phyloP scores from a whole-genome alignment of 1,140 invertebrate species.

The Caenorhabditis remanei region DNA sequence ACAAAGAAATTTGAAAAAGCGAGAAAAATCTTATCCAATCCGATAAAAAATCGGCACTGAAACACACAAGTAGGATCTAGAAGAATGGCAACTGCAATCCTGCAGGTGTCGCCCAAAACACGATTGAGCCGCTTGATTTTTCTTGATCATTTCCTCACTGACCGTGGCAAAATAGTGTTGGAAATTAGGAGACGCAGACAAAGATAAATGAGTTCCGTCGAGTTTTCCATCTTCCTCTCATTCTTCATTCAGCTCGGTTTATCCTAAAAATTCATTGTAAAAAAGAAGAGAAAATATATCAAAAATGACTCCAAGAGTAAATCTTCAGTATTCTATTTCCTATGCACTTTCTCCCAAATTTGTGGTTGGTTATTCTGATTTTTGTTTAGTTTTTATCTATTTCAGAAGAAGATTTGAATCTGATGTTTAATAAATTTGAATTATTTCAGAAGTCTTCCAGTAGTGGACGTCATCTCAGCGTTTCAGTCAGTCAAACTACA shows the following conservation, averaged over 20 bases:
- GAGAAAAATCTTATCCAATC: neutral
- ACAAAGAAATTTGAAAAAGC: neutral
- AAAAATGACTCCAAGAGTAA: slow-evolving; percentile 32
- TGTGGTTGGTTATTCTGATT: slow-evolving; percentile 6
- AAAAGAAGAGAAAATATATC: slow-evolving; percentile 7
- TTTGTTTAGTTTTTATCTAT: neutral
- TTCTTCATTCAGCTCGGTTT: neutral
- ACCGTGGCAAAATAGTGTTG: slow-evolving; percentile 14
- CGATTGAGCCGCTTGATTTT: slow-evolving; percentile 43
- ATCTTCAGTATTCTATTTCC: slow-evolving; percentile 39
- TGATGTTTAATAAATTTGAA: too few species aligned
- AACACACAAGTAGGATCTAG: slow-evolving; percentile 14
- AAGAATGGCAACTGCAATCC: neutral
- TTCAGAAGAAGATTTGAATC: too few species aligned
- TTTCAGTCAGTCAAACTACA: slow-evolving; percentile 16
- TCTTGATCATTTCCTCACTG: slow-evolving; percentile 11
- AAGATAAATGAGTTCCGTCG: slow-evolving; percentile 55
- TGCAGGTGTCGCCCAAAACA: slow-evolving; percentile 25
- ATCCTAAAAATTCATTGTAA: slow-evolving; percentile 17
- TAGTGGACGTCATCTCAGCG: slow-evolving; percentile 37
- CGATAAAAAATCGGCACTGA: neutral
- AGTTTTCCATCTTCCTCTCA: slow-evolving; percentile 19
- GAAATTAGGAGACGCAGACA: slow-evolving; percentile 13
- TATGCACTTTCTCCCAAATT: slow-evolving; percentile 22
- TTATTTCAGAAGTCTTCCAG: slow-evolving; percentile 23